phyloP scores from a whole-genome alignment of 2,113 vertebrate genomes.

The Elephas maximus region DNA sequence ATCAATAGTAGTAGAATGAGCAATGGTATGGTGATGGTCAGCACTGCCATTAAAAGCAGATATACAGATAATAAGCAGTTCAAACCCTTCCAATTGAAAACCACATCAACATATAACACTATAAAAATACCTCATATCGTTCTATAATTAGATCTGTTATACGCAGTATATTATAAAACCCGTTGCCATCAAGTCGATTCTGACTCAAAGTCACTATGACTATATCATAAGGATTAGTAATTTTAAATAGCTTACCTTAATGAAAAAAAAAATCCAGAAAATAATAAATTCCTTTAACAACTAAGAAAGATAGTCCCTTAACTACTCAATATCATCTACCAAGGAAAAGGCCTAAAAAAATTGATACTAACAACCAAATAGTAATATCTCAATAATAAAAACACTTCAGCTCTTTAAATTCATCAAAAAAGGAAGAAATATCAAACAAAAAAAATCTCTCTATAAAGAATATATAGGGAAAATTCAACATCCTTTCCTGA shows the following conservation, averaged over 20 bases:
- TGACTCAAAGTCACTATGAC: too few species aligned
- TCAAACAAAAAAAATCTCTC: not conserved
- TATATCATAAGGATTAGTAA: not conserved
- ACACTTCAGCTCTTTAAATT: conserved; percentile 26
- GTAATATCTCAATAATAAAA: not conserved
- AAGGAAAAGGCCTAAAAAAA: not conserved
- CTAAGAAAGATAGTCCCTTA: not conserved
- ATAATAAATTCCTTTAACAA: not conserved
- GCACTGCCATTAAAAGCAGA: not conserved
- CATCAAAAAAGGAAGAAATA: not conserved
- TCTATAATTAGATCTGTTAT: conserved; percentile 37
- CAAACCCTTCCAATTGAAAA: not conserved
- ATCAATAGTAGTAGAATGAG: not conserved
- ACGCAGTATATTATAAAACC: not conserved
- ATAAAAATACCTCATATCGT: not conserved
- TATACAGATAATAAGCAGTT: not conserved
- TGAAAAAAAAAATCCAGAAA: not conserved
- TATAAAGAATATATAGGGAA: not conserved
- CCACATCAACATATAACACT: conserved; percentile 17
- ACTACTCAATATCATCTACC: not conserved
- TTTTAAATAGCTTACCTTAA: conserved; percentile 15
- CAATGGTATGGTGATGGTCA: not conserved
- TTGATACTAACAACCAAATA: too few species aligned
- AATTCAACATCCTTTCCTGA: too few species aligned
- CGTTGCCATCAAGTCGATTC: too few species aligned